Evolutionary conservation across 2,888 invertebrate genomes (phyloP).

Genomic region (Elegia similella): DNA sequence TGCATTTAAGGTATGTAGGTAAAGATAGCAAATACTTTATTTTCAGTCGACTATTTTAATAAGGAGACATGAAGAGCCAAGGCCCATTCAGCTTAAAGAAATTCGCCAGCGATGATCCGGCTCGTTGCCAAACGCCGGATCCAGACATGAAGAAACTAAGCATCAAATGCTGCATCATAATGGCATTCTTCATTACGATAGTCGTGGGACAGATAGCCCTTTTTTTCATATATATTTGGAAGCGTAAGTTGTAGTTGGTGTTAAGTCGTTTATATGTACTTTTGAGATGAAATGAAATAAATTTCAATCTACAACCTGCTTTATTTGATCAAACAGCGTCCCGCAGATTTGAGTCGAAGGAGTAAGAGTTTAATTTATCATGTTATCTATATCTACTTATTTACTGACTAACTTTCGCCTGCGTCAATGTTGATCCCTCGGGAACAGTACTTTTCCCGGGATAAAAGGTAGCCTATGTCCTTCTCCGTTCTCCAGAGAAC

Average conservation of each 20-base stretch:
- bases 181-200: conserved; percentile 35
- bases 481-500: no score
- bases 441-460: no score
- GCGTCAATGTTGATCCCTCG: no score
- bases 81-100: conserved; percentile 43
- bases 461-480: neutral
- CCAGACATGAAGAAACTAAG: conserved; percentile 24
- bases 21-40: no score
- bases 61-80: conserved; percentile 19
- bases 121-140: neutral
- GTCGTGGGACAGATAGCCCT: conserved; percentile 44
- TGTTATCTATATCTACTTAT: neutral
- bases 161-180: conserved; percentile 45
- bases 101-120: neutral
- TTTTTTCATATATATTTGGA: conserved; percentile 37
- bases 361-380: no score
- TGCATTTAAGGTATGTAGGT: no score
- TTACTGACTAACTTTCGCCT: neutral
- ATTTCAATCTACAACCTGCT: no score
- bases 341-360: no score
- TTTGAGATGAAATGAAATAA: neutral
- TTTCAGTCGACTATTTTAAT: neutral
- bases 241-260: conserved; percentile 15
- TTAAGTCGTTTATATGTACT: neutral
- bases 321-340: no score